A percentile compares a stretch with the other conserved stretches of the same genome.
These are phyloP conservation scores for Geopemphigus sp. DNA, from an alignment of 1,140 invertebrate species.

Conservation along the genomic window DNA sequence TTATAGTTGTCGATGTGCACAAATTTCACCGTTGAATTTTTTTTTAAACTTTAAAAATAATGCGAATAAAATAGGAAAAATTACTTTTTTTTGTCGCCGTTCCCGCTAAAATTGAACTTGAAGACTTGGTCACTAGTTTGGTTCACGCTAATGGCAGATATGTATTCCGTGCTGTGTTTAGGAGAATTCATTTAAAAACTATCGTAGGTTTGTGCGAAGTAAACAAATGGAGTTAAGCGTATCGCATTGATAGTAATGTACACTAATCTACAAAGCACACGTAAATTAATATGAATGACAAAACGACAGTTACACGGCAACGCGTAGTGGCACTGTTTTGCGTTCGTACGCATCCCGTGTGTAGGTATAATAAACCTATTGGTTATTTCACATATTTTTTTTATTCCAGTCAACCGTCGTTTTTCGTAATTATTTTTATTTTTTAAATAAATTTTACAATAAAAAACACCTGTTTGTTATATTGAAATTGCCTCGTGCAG, in stretches of 20 bases:
- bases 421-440: constrained; percentile 2
- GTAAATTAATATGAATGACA: not conserved
- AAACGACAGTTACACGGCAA: not conserved
- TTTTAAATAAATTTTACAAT: constrained; percentile 22
- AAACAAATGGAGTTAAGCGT: not conserved
- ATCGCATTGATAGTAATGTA: not conserved
- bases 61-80: not conserved
- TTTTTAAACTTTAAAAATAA: not conserved
- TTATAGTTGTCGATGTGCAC: not conserved
- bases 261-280: not conserved
- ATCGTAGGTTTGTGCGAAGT: not conserved
- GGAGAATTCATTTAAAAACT: constrained; percentile 37
- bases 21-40: not conserved
- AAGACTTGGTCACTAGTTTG: not conserved
- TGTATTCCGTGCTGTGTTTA: constrained; percentile 2
- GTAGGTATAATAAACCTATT: constrained; percentile 38
- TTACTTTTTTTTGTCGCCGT: constrained; percentile 20
- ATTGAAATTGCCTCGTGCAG: constrained; percentile 15
- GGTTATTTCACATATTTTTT: constrained; percentile 28
- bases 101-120: constrained; percentile 18
- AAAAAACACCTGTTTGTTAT: constrained; percentile 37
- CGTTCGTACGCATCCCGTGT: not conserved
- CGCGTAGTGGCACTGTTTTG: not conserved
- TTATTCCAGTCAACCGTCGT: constrained; percentile 30
- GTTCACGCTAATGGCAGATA: constrained; percentile 15